A percentile compares a stretch with the other conserved stretches of the same genome.
Evolutionary conservation across 92 coral and sea anemone genomes (phyloP).

Genomic region (Montipora capitata): DNA sequence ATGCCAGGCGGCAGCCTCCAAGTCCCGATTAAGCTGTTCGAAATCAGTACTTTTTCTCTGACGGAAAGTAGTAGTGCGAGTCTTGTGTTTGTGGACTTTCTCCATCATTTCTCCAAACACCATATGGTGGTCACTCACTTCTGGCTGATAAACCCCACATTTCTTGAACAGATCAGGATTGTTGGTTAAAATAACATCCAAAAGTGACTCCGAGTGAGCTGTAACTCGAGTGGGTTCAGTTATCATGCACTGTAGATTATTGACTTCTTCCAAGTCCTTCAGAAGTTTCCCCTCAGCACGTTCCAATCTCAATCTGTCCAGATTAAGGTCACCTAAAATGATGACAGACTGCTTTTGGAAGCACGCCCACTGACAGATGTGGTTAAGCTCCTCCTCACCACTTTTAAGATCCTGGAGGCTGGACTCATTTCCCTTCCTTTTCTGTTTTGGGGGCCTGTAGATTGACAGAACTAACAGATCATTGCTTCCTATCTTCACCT

Average conservation of each 20-base stretch:
- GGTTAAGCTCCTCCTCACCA: conserved; percentile 43
- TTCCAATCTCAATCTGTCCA: not conserved
- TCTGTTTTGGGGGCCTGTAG: conserved; percentile 39
- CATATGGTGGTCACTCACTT: conserved; percentile 76
- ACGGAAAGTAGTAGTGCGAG: conserved; percentile 61
- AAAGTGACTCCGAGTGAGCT: no score
- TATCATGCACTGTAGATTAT: not conserved
- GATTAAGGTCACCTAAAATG: not conserved
- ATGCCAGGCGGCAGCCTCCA: no score
- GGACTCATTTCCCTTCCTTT: conserved; percentile 23
- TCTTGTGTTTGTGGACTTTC: conserved; percentile 71
- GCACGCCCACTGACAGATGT: conserved; percentile 33
- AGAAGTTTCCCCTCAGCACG: not conserved
- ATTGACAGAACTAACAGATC: conserved; percentile 27
- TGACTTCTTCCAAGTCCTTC: not conserved
- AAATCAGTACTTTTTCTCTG: conserved; percentile 74
- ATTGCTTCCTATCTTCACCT: conserved; percentile 11
- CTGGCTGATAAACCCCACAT: conserved; percentile 72
- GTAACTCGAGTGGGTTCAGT: not conserved
- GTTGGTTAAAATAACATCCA: no score
- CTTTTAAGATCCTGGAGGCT: conserved; percentile 6
- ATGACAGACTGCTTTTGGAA: not conserved
- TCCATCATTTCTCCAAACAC: conserved; percentile 73
- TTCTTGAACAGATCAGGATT: not conserved
- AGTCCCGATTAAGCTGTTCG: conserved; percentile 73